A percentile compares a stretch with the other conserved stretches of the same genome.
These are phyloP conservation scores for Protonibea diacanthus DNA, from an alignment of 2,797 vertebrate species.

Conservation along the genomic window DNA sequence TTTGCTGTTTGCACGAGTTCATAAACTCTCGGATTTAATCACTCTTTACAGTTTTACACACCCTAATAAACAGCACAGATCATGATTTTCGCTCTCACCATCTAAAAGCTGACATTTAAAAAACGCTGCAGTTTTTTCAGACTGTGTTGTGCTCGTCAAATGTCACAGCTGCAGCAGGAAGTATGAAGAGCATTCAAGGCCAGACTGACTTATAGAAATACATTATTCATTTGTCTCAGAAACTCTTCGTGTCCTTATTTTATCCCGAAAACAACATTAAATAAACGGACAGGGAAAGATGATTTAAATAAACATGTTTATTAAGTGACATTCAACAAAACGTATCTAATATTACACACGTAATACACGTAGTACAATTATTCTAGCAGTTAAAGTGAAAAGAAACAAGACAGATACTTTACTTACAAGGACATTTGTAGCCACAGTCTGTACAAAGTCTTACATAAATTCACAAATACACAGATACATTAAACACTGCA, in stretches of 20 bases:
- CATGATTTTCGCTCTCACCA: background rate
- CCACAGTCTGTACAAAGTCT: too few relatives aligned
- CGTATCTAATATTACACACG: background rate
- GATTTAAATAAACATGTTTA: constrained; percentile 38
- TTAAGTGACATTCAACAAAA: constrained; percentile 18
- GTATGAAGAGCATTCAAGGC: constrained; percentile 14
- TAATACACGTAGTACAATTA: background rate
- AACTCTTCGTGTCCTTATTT: background rate
- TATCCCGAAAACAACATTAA: background rate
- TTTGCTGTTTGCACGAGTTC: background rate
- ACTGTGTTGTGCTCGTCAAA: constrained; percentile 16
- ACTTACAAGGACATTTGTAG: too few relatives aligned
- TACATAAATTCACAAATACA: too few relatives aligned
- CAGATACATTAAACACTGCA: too few relatives aligned
- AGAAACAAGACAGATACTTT: background rate
- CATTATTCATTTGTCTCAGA: constrained; percentile 23
- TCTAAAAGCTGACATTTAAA: constrained; percentile 49
- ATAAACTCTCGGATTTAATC: background rate
- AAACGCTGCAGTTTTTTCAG: constrained; percentile 11
- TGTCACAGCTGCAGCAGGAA: constrained; percentile 31
- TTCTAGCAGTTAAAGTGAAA: background rate
- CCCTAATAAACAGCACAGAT: background rate
- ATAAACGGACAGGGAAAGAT: background rate
- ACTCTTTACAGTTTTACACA: background rate
- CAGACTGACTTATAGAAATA: constrained; percentile 26